Base-by-base conservation (phyloP, 2,113 vertebrate genomes). In the Microtus ochrogaster region DNA sequence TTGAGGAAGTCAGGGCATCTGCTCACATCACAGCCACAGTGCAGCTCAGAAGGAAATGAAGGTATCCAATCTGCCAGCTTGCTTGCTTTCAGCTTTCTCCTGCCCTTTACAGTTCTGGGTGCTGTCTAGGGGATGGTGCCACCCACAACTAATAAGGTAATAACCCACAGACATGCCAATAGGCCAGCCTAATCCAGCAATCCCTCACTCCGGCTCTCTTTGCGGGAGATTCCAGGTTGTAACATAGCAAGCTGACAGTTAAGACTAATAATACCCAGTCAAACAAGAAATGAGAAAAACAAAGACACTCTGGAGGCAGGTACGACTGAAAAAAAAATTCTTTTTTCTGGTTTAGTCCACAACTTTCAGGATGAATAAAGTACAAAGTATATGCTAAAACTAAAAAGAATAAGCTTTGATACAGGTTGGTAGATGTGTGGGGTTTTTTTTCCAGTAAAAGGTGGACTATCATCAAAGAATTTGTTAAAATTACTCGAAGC, bases 401-500 rank as follows among this genome's bases (percentile, higher is more conserved):
- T 55, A 70, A 92, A 82, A 78, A 79, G 83, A 90, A 90, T 10
- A 72, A 73, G 93, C 39, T 33, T 17, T 91, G 82, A 78, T 63
- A 78, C 33, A 28, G 55, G 12, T 7, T 66, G 33, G 58, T 26
- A 22, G 68, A 55, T 68, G 7, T 33, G 21, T 19, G 44, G 17
- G 44, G 3, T 24, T 21, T n/a, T 55, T 13, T 44, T 63, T 16
- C n/a, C 16, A 79, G 33, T 61, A 8, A 76, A 84, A 79, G 41
- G 89, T 72, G 78, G 84, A 87, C 90, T 28, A 4, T 22, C 68
- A 84, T 96, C 95, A 84, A 88, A 94, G n/a, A 76, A 58, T 83
- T 52, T 76, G 49, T 83, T 70, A 68, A 95, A 95, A 83, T 70
- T 5, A 83, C 73, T 76, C 14, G 61, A 94, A 94, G 89, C 78